phyloP scores from a whole-genome alignment of 2,797 vertebrate genomes.

The Calcarius lapponicus region DNA sequence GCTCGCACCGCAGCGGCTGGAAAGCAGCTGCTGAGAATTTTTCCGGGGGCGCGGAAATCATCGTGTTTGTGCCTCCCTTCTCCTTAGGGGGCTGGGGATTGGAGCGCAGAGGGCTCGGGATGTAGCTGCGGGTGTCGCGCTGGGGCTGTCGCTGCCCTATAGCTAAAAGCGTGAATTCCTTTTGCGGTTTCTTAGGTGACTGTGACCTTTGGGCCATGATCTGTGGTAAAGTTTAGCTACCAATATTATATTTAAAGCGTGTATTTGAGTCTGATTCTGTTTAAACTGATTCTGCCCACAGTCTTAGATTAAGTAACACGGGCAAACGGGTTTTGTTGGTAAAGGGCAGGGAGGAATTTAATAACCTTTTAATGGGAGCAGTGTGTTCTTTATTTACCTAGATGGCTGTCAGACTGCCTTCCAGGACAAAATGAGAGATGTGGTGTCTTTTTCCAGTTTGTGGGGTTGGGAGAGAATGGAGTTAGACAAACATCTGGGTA shows the following conservation, averaged over 20 bases:
- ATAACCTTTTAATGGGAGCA: background rate
- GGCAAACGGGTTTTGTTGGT: background rate
- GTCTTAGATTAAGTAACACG: background rate
- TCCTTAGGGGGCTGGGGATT: accelerated
- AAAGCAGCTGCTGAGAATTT: background rate
- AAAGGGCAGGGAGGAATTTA: background rate
- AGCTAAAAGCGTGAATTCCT: accelerated
- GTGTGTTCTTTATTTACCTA: background rate
- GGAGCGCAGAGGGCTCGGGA: accelerated
- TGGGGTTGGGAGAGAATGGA: background rate
- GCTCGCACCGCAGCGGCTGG: accelerated
- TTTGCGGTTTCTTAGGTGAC: background rate
- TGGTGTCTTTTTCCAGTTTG: background rate
- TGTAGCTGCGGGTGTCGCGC: accelerated
- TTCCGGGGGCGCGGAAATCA: accelerated
- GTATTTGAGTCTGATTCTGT: accelerated
- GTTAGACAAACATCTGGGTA: background rate
- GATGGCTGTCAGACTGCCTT: background rate
- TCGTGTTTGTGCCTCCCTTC: background rate
- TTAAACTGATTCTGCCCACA: accelerated
- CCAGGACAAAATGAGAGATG: background rate
- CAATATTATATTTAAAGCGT: background rate
- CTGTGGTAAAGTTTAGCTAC: accelerated
- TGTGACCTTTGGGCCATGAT: background rate
- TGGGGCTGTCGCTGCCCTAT: background rate